Percentiles rank a stretch among this genome's conserved stretches.
Evolutionary conservation across 2,888 invertebrate genomes (phyloP).

Genomic region (Epicampocera succincta): DNA sequence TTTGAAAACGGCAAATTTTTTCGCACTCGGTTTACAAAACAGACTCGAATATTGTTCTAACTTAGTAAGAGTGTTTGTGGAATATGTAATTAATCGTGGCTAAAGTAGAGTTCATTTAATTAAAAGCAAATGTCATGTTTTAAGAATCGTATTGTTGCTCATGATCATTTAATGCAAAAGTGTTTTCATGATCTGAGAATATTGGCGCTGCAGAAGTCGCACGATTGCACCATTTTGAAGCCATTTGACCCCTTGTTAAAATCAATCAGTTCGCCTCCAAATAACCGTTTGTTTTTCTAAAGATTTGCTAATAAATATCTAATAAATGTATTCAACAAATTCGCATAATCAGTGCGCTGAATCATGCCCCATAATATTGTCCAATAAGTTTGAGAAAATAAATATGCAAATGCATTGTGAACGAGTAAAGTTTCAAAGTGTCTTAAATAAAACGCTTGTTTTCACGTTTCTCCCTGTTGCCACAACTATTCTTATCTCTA

Average conservation of each 20-base stretch:
- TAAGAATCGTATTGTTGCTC: no score
- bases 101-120: no score
- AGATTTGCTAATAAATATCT: constrained; percentile 5
- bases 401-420: not conserved
- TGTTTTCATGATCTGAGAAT: no score
- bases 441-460: constrained; percentile 12
- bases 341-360: constrained; percentile 29
- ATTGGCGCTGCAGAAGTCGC: not conserved
- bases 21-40: no score
- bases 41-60: no score
- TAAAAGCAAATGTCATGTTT: no score
- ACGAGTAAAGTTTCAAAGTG: constrained; percentile 13
- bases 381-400: not conserved
- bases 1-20: no score
- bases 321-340: constrained; percentile 31
- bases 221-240: constrained; percentile 36
- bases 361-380: constrained; percentile 18
- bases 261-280: constrained; percentile 71
- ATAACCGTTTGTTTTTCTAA: constrained; percentile 68
- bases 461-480: not conserved
- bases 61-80: no score
- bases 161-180: no score
- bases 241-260: constrained; percentile 71
- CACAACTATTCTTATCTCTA: constrained; percentile 51
- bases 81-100: no score